Percentiles rank a stretch among this genome's conserved stretches.
These are phyloP conservation scores for Orthosia gracilis DNA, from an alignment of 2,888 invertebrate genomes.

Conservation along the genomic window DNA sequence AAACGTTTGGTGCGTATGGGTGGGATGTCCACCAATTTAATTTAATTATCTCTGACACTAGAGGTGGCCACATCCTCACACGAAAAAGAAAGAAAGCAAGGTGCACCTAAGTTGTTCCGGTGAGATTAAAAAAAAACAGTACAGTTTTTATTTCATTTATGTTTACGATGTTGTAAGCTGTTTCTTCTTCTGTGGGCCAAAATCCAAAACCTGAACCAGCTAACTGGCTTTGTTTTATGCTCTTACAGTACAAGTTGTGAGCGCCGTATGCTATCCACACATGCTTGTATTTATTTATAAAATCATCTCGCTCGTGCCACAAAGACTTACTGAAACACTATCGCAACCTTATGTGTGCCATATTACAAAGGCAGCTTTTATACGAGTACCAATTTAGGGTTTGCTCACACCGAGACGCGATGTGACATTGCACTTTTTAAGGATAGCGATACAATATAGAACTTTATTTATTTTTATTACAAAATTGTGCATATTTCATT, in stretches of 20 bases:
- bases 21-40: too few species aligned
- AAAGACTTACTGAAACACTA: slow-evolving; percentile 46
- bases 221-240: neutral
- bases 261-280: neutral
- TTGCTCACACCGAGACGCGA: neutral
- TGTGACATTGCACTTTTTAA: neutral
- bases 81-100: too few species aligned
- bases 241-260: neutral
- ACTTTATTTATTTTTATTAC: neutral
- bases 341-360: slow-evolving; percentile 40
- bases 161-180: neutral
- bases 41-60: too few species aligned
- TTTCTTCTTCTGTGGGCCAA: neutral
- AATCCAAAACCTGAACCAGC: neutral
- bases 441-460: neutral
- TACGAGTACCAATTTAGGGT: slow-evolving; percentile 25
- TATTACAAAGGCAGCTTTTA: slow-evolving; percentile 62
- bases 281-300: slow-evolving; percentile 30
- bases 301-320: slow-evolving; percentile 25
- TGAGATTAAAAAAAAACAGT: too few species aligned
- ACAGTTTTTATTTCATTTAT: too few species aligned
- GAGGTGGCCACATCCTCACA: too few species aligned
- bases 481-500: too few species aligned
- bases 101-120: too few species aligned
- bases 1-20: too few species aligned